phyloP scores from a whole-genome alignment of 2,113 vertebrate genomes.

The Vicugna pacos region DNA sequence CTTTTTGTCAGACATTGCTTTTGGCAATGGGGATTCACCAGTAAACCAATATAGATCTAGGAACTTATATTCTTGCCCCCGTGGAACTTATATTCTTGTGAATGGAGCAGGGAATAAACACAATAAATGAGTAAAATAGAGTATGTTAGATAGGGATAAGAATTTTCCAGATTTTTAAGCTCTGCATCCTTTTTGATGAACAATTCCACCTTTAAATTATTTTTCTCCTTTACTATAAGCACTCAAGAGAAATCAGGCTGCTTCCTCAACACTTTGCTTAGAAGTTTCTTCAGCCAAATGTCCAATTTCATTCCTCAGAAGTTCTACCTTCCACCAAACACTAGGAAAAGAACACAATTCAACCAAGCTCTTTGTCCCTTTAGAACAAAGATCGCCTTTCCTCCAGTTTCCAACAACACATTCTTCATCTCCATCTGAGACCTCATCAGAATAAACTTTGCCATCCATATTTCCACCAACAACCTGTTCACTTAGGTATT shows the following conservation, averaged over 20 bases:
- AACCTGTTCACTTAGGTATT: neutral
- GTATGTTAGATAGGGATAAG: neutral
- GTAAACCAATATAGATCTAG: neutral
- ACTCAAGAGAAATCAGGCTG: neutral
- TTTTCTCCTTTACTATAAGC: neutral
- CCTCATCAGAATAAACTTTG: neutral
- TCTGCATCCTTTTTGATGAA: neutral
- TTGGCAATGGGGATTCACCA: neutral
- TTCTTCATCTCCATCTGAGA: neutral
- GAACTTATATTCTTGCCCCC: too few relatives aligned
- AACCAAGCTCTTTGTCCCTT: neutral
- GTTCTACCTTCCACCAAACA: neutral
- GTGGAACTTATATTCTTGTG: neutral
- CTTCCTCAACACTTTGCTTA: neutral
- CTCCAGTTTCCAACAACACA: neutral
- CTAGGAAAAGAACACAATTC: neutral
- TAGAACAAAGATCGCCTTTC: neutral
- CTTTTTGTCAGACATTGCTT: neutral
- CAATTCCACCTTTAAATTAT: neutral
- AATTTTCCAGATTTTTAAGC: constrained; percentile 7
- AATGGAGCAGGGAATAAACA: neutral
- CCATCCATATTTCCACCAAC: neutral
- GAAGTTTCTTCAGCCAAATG: constrained; percentile 34
- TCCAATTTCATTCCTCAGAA: neutral
- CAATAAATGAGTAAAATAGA: constrained; percentile 23